A percentile compares a stretch with the other conserved stretches of the same genome.
Evolutionary conservation across 2,113 vertebrate species (phyloP).

Genomic region (Corvus moneduloides): DNA sequence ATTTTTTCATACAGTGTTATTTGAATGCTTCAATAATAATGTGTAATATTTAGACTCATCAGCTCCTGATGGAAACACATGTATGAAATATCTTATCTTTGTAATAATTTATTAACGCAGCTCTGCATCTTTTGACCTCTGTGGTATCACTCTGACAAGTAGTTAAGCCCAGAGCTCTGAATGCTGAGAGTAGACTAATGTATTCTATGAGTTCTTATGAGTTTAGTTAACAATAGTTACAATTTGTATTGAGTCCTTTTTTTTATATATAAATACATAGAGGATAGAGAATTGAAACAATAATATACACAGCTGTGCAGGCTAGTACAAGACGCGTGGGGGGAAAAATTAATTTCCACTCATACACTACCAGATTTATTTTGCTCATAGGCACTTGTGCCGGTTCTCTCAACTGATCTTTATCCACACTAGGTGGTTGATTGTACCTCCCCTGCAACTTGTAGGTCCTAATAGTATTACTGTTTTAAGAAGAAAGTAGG

Average conservation of each 20-base stretch:
- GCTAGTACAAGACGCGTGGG: neutral
- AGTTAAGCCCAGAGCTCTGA: neutral
- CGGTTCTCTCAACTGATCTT: neutral
- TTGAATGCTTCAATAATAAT: neutral
- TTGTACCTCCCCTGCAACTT: neutral
- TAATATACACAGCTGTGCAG: neutral
- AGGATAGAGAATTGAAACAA: neutral
- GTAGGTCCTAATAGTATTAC: neutral
- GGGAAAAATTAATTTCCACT: neutral
- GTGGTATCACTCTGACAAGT: neutral
- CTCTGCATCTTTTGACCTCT: slow-evolving; percentile 23
- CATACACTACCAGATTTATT: neutral
- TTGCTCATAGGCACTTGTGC: neutral
- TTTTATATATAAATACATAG: neutral
- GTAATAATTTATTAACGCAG: slow-evolving; percentile 68
- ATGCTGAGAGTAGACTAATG: slow-evolving; percentile 22
- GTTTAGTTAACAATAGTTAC: neutral
- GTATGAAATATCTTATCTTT: slow-evolving; percentile 3
- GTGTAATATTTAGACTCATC: slow-evolving; percentile 23
- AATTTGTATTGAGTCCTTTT: neutral
- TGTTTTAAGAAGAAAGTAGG: slow-evolving; percentile 16
- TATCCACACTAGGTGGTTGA: neutral
- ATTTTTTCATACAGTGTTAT: slow-evolving; percentile 1
- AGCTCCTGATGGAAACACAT: slow-evolving; percentile 15
- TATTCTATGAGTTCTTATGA: slow-evolving; percentile 7